Evolutionary conservation across 2,113 vertebrate species (phyloP), one percentile per base, ranked within the genome.

Genomic region (Monopterus albus): DNA sequence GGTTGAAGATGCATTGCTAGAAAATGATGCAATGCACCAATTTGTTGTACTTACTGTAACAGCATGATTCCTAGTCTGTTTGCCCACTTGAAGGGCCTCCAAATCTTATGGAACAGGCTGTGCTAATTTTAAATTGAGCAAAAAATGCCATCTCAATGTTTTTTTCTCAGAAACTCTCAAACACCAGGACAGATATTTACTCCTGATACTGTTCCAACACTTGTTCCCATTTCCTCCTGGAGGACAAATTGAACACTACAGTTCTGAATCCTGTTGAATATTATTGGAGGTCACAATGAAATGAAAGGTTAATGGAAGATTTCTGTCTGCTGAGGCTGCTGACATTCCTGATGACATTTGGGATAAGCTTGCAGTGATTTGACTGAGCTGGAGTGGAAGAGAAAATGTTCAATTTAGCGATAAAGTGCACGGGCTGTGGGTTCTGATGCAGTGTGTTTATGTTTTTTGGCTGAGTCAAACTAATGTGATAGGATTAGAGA

Each of bases 241-340:
- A 57, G 43, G 60, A 75, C 45, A 36, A 49, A 64, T 18, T 29
- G 23, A 53, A 51, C 0, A 2, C 25, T 3, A 3, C 25, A 47
- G 21, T 66, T 75, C 69, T 71, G 63, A 61, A 59, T 79, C 75
- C n/a, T 69, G 36, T 26, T 68, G 70, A 79, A 85, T 60, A 73
- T 81, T 77, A 10, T 51, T 35, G 58, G 42, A 52, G 42, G 46
- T 6, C 68, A 46, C n/a, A 13, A 62, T 29, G 59, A 67, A 81
- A 81, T 57, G 45, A 74, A 87, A 82, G 57, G 78, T 83, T 88
- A 83, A 87, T 86, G 75, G 83, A 86, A 87, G 72, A 86, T 84
- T 71, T 75, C 36, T 72, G 79, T 89, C 83, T 49, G 1, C 50
- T 35, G 49, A 76, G 67, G 71, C 69, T 76, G 43, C 81, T 83